Conservation (phyloP, 2,888 invertebrate species). For the Ryuthela nishihirai region DNA sequence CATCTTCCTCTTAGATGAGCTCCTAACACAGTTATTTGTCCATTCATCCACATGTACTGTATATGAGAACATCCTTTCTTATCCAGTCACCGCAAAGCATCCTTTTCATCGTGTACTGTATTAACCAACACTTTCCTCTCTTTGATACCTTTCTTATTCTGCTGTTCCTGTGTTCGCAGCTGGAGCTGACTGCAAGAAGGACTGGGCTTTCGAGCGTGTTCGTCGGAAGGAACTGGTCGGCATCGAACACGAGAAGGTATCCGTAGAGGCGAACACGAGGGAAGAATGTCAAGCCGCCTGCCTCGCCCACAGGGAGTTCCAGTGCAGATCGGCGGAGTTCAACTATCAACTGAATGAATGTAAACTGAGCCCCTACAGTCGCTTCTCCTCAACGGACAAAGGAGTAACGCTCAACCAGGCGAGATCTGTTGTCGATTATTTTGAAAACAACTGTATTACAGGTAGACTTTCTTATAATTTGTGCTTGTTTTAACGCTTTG, state of each 20-base stretch:
- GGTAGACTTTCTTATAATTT: no score
- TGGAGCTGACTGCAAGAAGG: conserved; percentile 6
- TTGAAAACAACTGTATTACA: conserved; percentile 57
- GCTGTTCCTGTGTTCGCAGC: neutral
- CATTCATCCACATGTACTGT: no score
- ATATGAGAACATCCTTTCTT: no score
- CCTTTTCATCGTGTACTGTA: no score
- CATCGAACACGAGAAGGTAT: conserved; percentile 25
- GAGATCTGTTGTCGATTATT: conserved; percentile 51
- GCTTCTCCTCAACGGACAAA: conserved; percentile 51
- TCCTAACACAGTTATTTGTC: no score
- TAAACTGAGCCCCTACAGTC: conserved; percentile 53
- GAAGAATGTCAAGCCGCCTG: conserved; percentile 39
- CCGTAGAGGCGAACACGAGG: conserved; percentile 33
- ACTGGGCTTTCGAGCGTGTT: conserved; percentile 49
- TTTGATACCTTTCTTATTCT: no score
- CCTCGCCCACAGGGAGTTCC: conserved; percentile 43
- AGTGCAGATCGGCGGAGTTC: conserved; percentile 56
- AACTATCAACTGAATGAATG: conserved; percentile 53
- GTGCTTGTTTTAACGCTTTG: no score
- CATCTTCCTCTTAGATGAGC: no score
- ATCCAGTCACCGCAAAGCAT: no score
- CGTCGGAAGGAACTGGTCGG: conserved; percentile 43
- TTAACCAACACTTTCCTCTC: no score
- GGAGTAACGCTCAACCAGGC: conserved; percentile 23